phyloP scores from a whole-genome alignment of 1,140 invertebrate genomes.

The Trichogramma pretiosum region DNA sequence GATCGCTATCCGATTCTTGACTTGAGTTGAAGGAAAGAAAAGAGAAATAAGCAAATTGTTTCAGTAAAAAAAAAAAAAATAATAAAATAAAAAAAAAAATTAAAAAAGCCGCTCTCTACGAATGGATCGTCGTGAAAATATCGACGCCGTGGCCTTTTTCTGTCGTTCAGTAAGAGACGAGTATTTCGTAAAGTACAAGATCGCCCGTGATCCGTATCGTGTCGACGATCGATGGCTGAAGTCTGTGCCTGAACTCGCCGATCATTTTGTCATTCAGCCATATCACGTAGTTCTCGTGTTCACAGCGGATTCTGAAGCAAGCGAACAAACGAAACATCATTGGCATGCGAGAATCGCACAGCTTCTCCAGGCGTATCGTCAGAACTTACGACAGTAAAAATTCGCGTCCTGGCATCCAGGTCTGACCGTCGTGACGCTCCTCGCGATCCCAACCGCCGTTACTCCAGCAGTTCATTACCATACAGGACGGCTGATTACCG shows the following conservation, averaged over 20 bases:
- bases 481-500: slow-evolving; percentile 31
- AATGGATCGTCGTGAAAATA: no score
- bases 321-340: not conserved
- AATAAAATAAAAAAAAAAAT: slow-evolving; percentile 17
- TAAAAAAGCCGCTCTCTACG: slow-evolving; percentile 17
- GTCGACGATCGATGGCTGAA: slow-evolving; percentile 29
- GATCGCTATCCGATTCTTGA: slow-evolving; percentile 28
- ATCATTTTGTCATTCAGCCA: slow-evolving; percentile 39
- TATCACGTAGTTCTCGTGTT: slow-evolving; percentile 32
- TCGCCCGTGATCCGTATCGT: slow-evolving; percentile 40
- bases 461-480: slow-evolving; percentile 43
- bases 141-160: not conserved
- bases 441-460: slow-evolving; percentile 40
- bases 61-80: not conserved
- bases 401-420: slow-evolving; percentile 40
- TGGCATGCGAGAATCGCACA: no score
- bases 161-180: not conserved
- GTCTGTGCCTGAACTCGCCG: slow-evolving; percentile 35
- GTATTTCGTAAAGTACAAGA: slow-evolving; percentile 27
- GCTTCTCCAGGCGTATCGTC: not conserved
- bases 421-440: slow-evolving; percentile 38
- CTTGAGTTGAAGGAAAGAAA: not conserved
- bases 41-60: not conserved
- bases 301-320: slow-evolving; percentile 33
- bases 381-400: slow-evolving; percentile 38